Base-by-base conservation (phyloP, 2,888 invertebrate species). In the Caenorhabditis sp. region DNA sequence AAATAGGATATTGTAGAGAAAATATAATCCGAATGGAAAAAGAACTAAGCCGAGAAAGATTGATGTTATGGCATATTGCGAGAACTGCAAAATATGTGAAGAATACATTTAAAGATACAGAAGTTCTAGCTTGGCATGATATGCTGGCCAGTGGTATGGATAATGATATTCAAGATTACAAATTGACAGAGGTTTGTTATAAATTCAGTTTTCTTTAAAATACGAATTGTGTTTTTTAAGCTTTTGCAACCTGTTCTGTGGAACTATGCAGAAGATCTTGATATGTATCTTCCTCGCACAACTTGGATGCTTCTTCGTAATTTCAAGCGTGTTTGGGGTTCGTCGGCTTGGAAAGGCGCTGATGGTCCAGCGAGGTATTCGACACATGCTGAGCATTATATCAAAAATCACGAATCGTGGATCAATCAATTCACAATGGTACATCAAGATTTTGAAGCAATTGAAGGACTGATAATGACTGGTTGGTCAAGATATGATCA, bases 261-360 rank as follows among this genome's bases (percentile, higher is more conserved):
- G 87, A 83, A 78, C 20, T 88, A 86, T 63, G 87, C 85, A 1
- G 87, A 86, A 38, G 84, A 87, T 62, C 70, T 87, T 59, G 83
- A 86, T 58, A 71, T 82, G 59, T 87, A 85, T 63, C 77, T 87
- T 38, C 83, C 83, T 8, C 73, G 79, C 23, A 74, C 79, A 60
- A 89, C 92, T 10, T 93, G 92, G 92, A 91, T 92, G 81, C 67
- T 84, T 17, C 64, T 70, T n/a, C 60, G 66, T 57, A 91, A 92
- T 3, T 93, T 93, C 84, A 90, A 91, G 4, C 90, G 91, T 0
- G 91, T 92, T 10, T 93, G 93, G 93, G 91, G 92, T 1, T 92
- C 93, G 1, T 92, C 92, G 2, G 93, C 93, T 0, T 93, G 91
- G 87, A 93, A 93, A 88, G 93, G 88, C 23, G 90, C 90, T 3